Percentiles rank a stretch among this genome's conserved stretches.
These are phyloP conservation scores for Grammomys dolichurus DNA, from an alignment of 2,113 vertebrate genomes.

Conservation along the genomic window DNA sequence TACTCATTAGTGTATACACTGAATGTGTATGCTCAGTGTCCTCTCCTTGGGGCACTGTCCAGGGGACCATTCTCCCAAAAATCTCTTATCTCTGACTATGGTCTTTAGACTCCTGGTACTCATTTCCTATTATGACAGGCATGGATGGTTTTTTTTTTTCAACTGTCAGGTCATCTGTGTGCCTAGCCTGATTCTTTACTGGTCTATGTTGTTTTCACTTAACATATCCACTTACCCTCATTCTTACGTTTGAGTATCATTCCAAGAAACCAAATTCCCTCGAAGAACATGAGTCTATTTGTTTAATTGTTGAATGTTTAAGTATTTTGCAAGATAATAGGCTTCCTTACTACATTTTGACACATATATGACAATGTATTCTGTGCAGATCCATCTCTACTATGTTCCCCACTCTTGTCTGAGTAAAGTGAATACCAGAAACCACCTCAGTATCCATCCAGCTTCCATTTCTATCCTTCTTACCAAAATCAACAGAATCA, in stretches of 20 bases:
- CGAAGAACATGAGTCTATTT: background rate
- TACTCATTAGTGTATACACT: background rate
- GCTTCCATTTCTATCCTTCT: background rate
- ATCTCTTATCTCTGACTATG: background rate
- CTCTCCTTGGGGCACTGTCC: background rate
- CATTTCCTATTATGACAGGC: background rate
- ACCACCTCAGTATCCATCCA: background rate
- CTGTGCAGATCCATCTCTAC: background rate
- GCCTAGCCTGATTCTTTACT: background rate
- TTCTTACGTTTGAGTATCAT: background rate
- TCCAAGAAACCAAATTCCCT: background rate
- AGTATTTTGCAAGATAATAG: background rate
- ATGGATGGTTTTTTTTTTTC: background rate
- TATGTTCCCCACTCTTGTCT: background rate
- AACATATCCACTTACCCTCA: background rate
- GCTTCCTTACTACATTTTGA: background rate
- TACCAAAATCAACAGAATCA: background rate
- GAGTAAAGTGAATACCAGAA: background rate
- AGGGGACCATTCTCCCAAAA: too few relatives aligned
- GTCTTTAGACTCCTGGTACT: background rate
- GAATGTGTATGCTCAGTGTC: background rate
- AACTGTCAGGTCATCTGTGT: background rate
- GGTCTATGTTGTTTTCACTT: background rate
- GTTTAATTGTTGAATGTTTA: background rate
- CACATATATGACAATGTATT: too few relatives aligned